Evolutionary conservation across 92 coral and sea anemone species (phyloP).

Genomic region (Zoanthus gigantus): DNA sequence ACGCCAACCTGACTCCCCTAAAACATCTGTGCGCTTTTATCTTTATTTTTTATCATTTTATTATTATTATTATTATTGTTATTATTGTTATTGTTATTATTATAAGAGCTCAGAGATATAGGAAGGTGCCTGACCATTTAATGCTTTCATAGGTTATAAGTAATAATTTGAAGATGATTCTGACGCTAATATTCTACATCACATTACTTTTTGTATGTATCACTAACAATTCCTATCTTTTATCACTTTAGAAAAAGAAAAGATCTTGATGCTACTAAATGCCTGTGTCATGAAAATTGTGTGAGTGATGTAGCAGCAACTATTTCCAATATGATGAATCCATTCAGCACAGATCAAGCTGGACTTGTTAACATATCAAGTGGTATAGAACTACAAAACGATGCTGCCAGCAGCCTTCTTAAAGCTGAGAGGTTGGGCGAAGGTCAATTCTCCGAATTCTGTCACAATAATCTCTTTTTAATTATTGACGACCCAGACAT

Average conservation of each 20-base stretch:
- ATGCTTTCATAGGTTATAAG: too few relatives aligned
- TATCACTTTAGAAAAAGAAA: conserved; percentile 43
- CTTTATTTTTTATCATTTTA: too few relatives aligned
- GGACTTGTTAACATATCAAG: conserved; percentile 49
- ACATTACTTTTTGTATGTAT: background rate
- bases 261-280: conserved; percentile 54
- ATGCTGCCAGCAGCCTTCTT: conserved; percentile 34
- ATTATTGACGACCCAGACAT: conserved; percentile 44
- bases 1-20: too few relatives aligned
- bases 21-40: too few relatives aligned
- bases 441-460: conserved; percentile 30
- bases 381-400: conserved; percentile 37
- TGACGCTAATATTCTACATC: background rate
- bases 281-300: conserved; percentile 46
- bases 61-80: too few relatives aligned
- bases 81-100: too few relatives aligned
- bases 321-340: conserved; percentile 56
- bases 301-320: conserved; percentile 46
- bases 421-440: conserved; percentile 45
- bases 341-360: conserved; percentile 48
- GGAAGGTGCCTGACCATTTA: too few relatives aligned
- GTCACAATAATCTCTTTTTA: conserved; percentile 10
- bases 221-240: background rate
- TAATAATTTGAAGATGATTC: background rate
- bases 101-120: too few relatives aligned